These are phyloP conservation scores for Drosophila willistoni DNA, from an alignment of 1,140 invertebrate genomes.

Conservation along the genomic window DNA sequence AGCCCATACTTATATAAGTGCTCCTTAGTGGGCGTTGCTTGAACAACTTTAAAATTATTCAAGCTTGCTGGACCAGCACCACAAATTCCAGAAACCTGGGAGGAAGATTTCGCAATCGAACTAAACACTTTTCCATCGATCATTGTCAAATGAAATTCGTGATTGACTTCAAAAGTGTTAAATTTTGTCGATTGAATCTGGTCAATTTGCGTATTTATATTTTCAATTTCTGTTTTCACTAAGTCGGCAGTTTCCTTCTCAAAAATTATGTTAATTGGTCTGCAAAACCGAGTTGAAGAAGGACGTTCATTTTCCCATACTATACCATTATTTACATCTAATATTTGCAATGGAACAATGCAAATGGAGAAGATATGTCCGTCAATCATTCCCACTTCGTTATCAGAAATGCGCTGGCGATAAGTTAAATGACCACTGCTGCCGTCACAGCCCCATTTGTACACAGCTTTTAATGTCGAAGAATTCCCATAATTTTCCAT, in stretches of 20 bases:
- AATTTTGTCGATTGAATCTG: constrained; percentile 6
- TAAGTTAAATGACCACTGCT: no score
- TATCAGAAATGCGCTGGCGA: no score
- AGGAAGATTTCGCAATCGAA: constrained; percentile 2
- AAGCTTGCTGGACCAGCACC: background rate
- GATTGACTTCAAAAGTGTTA: background rate
- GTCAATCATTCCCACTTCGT: no score
- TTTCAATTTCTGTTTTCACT: constrained; percentile 6
- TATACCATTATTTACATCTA: constrained; percentile 4
- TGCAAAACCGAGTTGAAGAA: constrained; percentile 18
- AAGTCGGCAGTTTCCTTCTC: no score
- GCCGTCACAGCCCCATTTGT: no score
- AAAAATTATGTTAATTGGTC: constrained; percentile 28
- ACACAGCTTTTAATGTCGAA: constrained; percentile 24
- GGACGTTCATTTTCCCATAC: constrained; percentile 17
- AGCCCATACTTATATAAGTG: constrained; percentile 2
- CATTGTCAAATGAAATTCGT: constrained; percentile 3
- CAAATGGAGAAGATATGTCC: no score
- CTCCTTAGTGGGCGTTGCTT: constrained; percentile 1
- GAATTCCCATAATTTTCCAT: background rate
- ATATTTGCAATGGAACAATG: no score
- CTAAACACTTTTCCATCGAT: constrained; percentile 10
- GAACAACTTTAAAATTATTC: background rate
- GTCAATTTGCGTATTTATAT: constrained; percentile 14
- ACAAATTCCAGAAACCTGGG: constrained; percentile 7